Base-by-base conservation (phyloP, 2,113 vertebrate genomes). In the Myrmophylax atrothorax region DNA sequence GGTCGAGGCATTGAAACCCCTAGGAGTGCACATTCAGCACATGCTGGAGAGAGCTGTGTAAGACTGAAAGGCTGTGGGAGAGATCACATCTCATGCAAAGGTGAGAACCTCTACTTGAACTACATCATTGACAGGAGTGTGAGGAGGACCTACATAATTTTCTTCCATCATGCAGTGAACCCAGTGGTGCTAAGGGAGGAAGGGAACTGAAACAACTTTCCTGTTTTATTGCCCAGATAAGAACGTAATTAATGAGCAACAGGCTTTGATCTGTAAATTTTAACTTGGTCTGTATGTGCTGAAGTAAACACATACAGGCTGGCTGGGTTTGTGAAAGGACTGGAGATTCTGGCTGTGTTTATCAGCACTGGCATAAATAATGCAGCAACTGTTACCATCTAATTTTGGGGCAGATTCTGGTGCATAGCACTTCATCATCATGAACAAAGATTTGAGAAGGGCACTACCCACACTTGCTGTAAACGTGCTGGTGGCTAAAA, bases 241-340 rank as follows among this genome's bases (percentile, higher is more conserved):
- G 28, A 84, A 29, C 7, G 31, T 11, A 9, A 53, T 64, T 56
- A 78, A 80, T 50, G 90, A 73, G 58, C 40, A 69, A 17, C 18
- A 46, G 23, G 12, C 60, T 95, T 78, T 1, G 5, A 14, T 37
- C 91, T 89, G 77, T 77, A 84, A 94, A 84, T 94, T 91, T 80
- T 75, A 90, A 69, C 53, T 93, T 94, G 79, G 68, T 90, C 85
- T 90, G 4, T 46, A 31, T 84, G 40, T 63, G 64, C 78, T 95
- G 70, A 78, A 84, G 44, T 87, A 91, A 94, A 47, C 13, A 38
- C 12, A 24, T 24, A 14, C 3, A 75, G 69, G 64, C 28, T 38
- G 35, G 52, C 28, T 33, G 49, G 18, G 18, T 73, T 83, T 76
- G 75, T 76, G 78, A 64, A 87, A 79, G 50, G 37, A 50, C 40